Conservation (phyloP, 1,140 invertebrate genomes). For the Bilobella aurantiaca region DNA sequence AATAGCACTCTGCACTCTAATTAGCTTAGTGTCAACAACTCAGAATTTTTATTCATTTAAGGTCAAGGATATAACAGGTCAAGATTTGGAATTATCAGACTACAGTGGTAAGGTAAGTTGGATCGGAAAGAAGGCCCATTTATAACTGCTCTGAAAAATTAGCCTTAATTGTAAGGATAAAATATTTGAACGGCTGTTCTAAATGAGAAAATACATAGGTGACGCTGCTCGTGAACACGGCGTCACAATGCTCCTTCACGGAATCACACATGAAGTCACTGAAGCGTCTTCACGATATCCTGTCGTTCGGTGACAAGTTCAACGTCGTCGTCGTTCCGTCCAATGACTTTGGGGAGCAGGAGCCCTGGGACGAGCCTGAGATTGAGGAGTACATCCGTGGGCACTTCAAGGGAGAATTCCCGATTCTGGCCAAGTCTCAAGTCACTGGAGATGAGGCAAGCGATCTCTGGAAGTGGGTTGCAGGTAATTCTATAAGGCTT, state of each 20-base stretch:
- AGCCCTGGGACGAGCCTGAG: constrained; percentile 39
- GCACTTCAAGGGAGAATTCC: constrained; percentile 41
- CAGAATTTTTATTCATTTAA: constrained; percentile 5
- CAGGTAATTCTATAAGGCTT: constrained; percentile 34
- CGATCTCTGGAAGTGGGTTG: constrained; percentile 46
- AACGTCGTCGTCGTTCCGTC: constrained; percentile 33
- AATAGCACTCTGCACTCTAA: background rate
- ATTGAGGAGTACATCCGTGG: constrained; percentile 40
- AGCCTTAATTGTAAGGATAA: background rate
- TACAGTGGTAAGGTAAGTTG: background rate
- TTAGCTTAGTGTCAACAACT: background rate
- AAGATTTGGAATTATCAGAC: background rate
- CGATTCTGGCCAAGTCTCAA: constrained; percentile 46
- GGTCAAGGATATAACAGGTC: background rate
- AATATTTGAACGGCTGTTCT: background rate
- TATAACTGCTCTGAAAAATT: too few relatives aligned
- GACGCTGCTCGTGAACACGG: constrained; percentile 48
- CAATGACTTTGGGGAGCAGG: constrained; percentile 47
- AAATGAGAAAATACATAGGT: too few relatives aligned
- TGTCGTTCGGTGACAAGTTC: constrained; percentile 37
- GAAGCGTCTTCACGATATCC: constrained; percentile 44
- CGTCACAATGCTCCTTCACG: constrained; percentile 50
- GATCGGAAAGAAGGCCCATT: too few relatives aligned
- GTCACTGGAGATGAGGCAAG: constrained; percentile 48
- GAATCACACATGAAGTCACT: constrained; percentile 45